These are phyloP conservation scores for Thaleichthys pacificus DNA, from an alignment of 2,797 vertebrate genomes.

Conservation along the genomic window DNA sequence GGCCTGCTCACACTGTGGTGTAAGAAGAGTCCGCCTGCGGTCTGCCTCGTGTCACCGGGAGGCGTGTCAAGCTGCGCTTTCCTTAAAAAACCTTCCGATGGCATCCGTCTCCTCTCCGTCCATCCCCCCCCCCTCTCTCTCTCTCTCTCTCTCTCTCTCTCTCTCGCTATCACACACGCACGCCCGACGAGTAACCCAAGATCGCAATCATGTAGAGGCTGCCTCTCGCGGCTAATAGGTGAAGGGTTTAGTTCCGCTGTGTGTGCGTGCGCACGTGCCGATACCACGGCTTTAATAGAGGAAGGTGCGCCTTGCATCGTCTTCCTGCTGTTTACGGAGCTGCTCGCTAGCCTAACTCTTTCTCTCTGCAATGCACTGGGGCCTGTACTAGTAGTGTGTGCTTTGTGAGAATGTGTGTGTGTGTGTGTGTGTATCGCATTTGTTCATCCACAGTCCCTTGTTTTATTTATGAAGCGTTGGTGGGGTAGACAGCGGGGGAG, in stretches of 20 bases:
- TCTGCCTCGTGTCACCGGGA: slow-evolving; percentile 30
- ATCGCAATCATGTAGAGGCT: slow-evolving; percentile 63
- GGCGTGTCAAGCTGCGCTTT: slow-evolving; percentile 44
- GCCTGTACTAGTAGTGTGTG: neutral
- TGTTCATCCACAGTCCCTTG: slow-evolving; percentile 41
- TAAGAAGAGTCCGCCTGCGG: no score
- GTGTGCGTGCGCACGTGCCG: slow-evolving; percentile 26
- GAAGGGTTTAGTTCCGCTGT: neutral
- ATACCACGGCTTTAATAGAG: no score
- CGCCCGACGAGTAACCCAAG: slow-evolving; percentile 59
- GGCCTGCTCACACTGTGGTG: no score
- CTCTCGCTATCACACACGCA: slow-evolving; percentile 34
- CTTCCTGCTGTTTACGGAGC: no score
- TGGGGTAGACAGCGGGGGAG: slow-evolving; percentile 42
- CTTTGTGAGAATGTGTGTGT: neutral
- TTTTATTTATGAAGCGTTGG: slow-evolving; percentile 63
- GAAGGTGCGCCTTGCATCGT: neutral
- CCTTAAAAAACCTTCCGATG: neutral
- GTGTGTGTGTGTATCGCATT: neutral
- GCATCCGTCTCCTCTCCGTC: neutral
- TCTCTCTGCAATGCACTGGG: no score
- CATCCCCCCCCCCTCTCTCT: neutral
- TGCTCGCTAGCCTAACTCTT: no score
- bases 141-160: neutral
- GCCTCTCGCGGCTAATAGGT: slow-evolving; percentile 37